These are phyloP conservation scores for Campylomormyrus numenius DNA, from an alignment of 2,113 vertebrate genomes.

Conservation along the genomic window DNA sequence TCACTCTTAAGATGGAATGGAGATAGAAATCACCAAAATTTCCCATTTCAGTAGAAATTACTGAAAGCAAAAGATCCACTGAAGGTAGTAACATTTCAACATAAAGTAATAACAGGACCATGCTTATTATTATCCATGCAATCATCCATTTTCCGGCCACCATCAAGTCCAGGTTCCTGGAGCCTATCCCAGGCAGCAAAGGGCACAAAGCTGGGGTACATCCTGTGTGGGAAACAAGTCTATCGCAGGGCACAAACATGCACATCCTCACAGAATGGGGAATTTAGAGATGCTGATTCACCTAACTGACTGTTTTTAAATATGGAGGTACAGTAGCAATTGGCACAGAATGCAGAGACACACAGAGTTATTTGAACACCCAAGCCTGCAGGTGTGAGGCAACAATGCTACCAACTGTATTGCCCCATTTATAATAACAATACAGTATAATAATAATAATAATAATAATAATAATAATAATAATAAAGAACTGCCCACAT, in stretches of 20 bases:
- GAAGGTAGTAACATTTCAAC: conserved; percentile 23
- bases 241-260: not conserved
- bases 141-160: not conserved
- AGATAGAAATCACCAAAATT: conserved; percentile 51
- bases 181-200: not conserved
- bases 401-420: not conserved
- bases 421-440: not conserved
- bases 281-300: not conserved
- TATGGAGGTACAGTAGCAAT: not conserved
- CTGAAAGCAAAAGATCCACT: conserved; percentile 36
- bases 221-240: not conserved
- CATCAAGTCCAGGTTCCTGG: not conserved
- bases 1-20: conserved; percentile 50
- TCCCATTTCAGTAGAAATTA: conserved; percentile 45
- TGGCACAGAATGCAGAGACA: not conserved
- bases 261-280: not conserved
- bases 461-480: not conserved
- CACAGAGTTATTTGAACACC: not conserved
- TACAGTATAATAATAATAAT: not conserved
- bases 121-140: not conserved
- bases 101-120: not conserved
- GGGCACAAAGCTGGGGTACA: not conserved
- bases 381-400: not conserved
- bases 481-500: not conserved
- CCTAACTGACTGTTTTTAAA: not conserved